Percentiles rank a stretch among this genome's conserved stretches.
phyloP scores from a whole-genome alignment of 2,113 vertebrate genomes.

The Varanus salvator region DNA sequence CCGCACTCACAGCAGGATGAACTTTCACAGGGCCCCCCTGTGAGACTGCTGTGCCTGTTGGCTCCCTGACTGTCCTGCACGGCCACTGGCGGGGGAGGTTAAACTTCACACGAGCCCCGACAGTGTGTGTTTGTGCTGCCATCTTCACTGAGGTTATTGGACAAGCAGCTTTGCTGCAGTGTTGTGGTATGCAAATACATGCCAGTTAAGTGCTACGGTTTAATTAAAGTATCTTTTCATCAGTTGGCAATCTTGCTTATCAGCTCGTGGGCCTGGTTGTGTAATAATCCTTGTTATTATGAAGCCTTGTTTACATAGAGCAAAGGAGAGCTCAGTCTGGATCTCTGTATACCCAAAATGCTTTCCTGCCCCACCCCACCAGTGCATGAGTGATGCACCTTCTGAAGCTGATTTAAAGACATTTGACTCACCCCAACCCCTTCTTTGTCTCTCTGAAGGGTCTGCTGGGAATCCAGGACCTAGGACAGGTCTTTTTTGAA shows the following conservation, averaged over 20 bases:
- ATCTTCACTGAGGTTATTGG: background rate
- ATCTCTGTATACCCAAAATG: background rate
- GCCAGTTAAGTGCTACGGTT: no score
- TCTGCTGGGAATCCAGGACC: conserved; percentile 87
- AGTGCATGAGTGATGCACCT: background rate
- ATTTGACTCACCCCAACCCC: fast-evolving
- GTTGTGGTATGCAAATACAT: background rate
- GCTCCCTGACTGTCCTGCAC: background rate
- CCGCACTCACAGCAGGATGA: background rate
- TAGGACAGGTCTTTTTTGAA: conserved; percentile 90
- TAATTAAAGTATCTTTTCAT: background rate
- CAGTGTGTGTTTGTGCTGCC: background rate
- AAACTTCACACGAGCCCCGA: background rate
- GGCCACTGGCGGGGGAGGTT: background rate
- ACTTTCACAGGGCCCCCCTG: background rate
- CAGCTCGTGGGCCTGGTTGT: no score
- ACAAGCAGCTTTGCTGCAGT: background rate
- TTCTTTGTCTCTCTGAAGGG: conserved; percentile 70
- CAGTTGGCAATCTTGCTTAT: background rate
- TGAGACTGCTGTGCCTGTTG: background rate
- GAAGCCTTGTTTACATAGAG: fast-evolving
- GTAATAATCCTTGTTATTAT: no score
- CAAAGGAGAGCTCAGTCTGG: background rate
- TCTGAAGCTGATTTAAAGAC: background rate
- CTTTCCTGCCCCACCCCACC: background rate